phyloP scores from a whole-genome alignment of 2,113 vertebrate genomes.

The Mugil cephalus region DNA sequence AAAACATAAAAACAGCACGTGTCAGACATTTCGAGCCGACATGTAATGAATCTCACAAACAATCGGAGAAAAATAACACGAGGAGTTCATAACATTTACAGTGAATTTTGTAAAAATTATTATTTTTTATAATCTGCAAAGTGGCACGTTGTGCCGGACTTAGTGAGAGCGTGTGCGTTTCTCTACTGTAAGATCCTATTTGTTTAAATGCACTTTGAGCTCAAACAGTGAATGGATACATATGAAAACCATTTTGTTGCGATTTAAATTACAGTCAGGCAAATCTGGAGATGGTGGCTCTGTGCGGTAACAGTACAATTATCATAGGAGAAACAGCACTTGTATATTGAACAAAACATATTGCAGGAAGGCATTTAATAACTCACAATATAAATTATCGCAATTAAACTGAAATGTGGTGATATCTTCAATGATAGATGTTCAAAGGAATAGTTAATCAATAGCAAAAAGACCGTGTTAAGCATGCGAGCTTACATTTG shows the following conservation, averaged over 20 bases:
- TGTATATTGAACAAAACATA: not conserved
- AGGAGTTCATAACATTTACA: not conserved
- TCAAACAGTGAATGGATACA: not conserved
- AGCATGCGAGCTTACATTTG: conserved; percentile 26
- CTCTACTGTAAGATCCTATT: not conserved
- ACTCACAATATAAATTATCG: not conserved
- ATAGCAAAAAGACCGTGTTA: not conserved
- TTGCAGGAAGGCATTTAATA: not conserved
- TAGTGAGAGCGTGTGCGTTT: not conserved
- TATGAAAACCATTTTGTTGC: not conserved
- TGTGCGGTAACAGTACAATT: not conserved
- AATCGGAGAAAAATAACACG: not conserved
- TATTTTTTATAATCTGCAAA: not conserved
- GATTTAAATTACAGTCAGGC: not conserved
- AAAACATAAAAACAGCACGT: conserved; percentile 11
- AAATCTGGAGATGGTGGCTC: not conserved
- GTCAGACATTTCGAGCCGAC: not conserved
- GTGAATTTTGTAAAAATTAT: not conserved
- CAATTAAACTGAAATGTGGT: not conserved
- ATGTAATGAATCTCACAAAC: not conserved
- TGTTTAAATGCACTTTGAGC: not conserved
- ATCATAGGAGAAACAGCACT: conserved; percentile 1
- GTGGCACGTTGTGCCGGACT: not conserved
- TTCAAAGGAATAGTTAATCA: not conserved
- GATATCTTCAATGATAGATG: not conserved